Conservation (phyloP, 2,888 invertebrate genomes). For the Acleris literana region DNA sequence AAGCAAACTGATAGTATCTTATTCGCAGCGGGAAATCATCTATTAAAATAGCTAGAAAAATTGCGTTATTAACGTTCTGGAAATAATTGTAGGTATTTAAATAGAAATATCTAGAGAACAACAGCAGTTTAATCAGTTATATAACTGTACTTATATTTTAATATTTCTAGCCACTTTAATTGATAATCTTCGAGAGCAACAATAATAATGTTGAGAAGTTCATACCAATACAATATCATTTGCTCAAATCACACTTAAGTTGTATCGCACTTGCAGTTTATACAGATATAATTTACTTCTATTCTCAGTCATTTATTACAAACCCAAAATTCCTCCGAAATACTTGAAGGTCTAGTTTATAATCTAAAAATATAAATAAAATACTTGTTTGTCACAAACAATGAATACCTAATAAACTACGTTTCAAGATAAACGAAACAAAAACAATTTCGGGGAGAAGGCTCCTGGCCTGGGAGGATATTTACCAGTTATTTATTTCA, state of each 20-base stretch:
- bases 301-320: conserved; percentile 70
- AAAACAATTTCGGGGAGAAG: conserved; percentile 1
- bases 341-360: conserved; percentile 32
- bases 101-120: neutral
- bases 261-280: conserved; percentile 64
- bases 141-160: conserved; percentile 35
- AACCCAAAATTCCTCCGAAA: conserved; percentile 38
- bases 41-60: conserved; percentile 42
- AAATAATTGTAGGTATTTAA: too few relatives aligned
- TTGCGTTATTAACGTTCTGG: conserved; percentile 25
- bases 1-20: conserved; percentile 50
- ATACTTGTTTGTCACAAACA: conserved; percentile 58
- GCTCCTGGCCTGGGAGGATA: conserved; percentile 2
- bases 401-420: conserved; percentile 19
- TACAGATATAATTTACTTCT: conserved; percentile 68
- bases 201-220: conserved; percentile 43
- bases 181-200: conserved; percentile 35
- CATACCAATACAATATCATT: conserved; percentile 48
- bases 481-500: too few relatives aligned
- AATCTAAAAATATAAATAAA: conserved; percentile 47
- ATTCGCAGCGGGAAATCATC: conserved; percentile 24
- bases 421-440: conserved; percentile 13
- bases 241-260: conserved; percentile 61
- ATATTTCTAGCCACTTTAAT: conserved; percentile 42
- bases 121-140: neutral